phyloP scores from a whole-genome alignment of 2,797 vertebrate species.

The Gymnothorax reevesii region DNA sequence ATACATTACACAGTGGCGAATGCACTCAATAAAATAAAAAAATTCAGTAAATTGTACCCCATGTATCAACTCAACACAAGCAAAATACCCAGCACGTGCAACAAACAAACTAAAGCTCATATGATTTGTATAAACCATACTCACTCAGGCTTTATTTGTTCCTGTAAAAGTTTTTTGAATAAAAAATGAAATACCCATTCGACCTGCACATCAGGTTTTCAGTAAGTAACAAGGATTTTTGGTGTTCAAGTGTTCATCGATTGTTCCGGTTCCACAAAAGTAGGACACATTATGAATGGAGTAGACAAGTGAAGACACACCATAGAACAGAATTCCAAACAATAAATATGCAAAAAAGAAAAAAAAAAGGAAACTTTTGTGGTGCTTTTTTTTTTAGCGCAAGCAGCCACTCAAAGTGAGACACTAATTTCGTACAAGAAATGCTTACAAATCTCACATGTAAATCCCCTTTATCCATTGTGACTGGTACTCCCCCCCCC shows the following conservation, averaged over 20 bases:
- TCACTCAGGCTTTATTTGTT: conserved; percentile 28
- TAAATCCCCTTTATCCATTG: conserved; percentile 24
- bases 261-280: conserved; percentile 29
- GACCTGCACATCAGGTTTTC: conserved; percentile 27
- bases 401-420: conserved; percentile 18
- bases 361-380: conserved; percentile 31
- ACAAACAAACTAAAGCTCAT: not conserved
- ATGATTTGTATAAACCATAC: conserved; percentile 2
- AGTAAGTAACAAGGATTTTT: conserved; percentile 51
- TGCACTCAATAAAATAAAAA: not conserved
- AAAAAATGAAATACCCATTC: conserved; percentile 8
- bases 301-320: conserved; percentile 50
- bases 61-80: not conserved
- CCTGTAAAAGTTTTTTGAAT: conserved; percentile 16
- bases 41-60: not conserved
- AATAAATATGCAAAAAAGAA: conserved; percentile 56
- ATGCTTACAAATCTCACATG: not conserved
- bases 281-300: conserved; percentile 46
- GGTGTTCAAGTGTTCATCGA: conserved; percentile 45
- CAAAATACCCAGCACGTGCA: not conserved
- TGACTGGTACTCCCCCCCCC: not conserved
- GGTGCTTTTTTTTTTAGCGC: conserved; percentile 25
- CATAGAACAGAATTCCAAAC: conserved; percentile 39
- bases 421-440: conserved; percentile 19
- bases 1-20: not conserved